A percentile compares a stretch with the other conserved stretches of the same genome.
phyloP scores from a whole-genome alignment of 1,140 invertebrate species.

The Battus philenor region DNA sequence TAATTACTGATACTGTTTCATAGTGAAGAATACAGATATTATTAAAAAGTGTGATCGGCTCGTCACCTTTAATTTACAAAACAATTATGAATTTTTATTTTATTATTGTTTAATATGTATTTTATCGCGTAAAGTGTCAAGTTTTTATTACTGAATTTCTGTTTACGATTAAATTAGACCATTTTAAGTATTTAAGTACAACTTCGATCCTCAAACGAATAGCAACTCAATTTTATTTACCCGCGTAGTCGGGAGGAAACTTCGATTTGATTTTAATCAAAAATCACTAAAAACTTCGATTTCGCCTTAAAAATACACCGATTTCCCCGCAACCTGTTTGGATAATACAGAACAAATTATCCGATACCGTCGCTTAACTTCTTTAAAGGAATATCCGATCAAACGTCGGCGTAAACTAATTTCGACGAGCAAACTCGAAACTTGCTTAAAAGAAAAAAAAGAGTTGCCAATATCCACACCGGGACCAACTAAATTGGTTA shows the following conservation, averaged over 20 bases:
- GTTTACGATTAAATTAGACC: too few relatives aligned
- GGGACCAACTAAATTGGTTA: constrained; percentile 61
- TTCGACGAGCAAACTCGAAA: constrained; percentile 64
- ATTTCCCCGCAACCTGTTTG: constrained; percentile 35
- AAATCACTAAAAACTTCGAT: constrained; percentile 38
- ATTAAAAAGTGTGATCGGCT: too few relatives aligned
- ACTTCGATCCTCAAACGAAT: too few relatives aligned
- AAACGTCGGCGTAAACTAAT: constrained; percentile 72
- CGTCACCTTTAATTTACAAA: too few relatives aligned
- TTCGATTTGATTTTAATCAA: constrained; percentile 22
- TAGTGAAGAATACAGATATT: too few relatives aligned
- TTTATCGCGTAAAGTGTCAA: too few relatives aligned
- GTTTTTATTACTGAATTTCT: too few relatives aligned
- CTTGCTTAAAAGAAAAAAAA: constrained; percentile 50
- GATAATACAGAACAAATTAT: constrained; percentile 53
- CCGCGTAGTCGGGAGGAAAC: constrained; percentile 20
- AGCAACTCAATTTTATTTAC: constrained; percentile 1
- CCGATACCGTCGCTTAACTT: constrained; percentile 53
- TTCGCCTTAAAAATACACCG: constrained; percentile 37
- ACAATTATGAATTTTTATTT: too few relatives aligned
- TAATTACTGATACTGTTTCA: too few relatives aligned
- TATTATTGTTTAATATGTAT: too few relatives aligned
- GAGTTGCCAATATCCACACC: constrained; percentile 49
- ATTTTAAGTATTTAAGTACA: too few relatives aligned
- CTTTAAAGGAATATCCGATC: constrained; percentile 71